Evolutionary conservation across 2,797 vertebrate species (phyloP).

Genomic region (Helarctos malayanus): DNA sequence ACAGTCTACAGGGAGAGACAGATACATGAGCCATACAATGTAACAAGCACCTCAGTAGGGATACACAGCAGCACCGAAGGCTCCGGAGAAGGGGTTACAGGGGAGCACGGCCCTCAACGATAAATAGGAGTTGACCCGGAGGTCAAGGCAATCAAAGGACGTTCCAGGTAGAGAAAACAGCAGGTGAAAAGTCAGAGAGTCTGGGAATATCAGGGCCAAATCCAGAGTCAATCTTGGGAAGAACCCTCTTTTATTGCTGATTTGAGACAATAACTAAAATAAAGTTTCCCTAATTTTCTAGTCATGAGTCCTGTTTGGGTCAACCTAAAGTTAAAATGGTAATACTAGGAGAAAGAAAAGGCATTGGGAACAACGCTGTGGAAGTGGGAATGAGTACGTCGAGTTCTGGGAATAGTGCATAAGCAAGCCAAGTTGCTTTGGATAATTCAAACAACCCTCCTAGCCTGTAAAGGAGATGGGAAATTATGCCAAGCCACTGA

Average conservation of each 20-base stretch:
- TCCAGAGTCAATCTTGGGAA: not conserved
- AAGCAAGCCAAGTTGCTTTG: not conserved
- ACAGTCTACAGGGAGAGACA: not conserved
- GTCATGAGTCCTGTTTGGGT: not conserved
- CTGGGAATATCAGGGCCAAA: not conserved
- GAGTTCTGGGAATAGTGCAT: not conserved
- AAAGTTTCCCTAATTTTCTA: not conserved
- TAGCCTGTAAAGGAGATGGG: not conserved
- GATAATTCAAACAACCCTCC: not conserved
- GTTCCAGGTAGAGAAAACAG: not conserved
- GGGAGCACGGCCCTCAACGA: not conserved
- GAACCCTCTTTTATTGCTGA: not conserved
- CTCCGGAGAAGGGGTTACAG: not conserved
- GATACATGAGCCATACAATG: not conserved
- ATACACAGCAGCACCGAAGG: not conserved
- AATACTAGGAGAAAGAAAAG: not conserved
- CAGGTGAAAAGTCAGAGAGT: not conserved
- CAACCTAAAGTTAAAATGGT: not conserved
- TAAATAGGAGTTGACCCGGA: not conserved
- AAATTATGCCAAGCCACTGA: not conserved
- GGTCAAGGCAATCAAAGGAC: not conserved
- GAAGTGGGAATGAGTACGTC: not conserved
- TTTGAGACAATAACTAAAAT: conserved; percentile 15
- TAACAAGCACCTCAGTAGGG: not conserved
- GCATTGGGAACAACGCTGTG: fast-evolving